phyloP scores from a whole-genome alignment of 2,797 vertebrate genomes.

The Chrosomus eos region DNA sequence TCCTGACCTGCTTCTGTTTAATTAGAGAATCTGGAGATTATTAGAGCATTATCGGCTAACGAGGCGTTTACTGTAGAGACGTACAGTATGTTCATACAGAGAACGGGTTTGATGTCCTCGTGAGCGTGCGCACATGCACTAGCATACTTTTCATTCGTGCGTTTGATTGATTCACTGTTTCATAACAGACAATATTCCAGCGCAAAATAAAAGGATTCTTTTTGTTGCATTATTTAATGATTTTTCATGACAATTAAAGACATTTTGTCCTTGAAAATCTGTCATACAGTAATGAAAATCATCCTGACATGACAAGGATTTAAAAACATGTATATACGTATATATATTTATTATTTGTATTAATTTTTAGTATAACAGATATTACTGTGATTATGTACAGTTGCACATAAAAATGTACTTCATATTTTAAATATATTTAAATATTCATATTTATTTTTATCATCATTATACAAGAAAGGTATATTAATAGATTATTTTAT shows the following conservation, averaged over 20 bases:
- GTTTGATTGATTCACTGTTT: neutral
- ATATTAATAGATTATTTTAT: too few species aligned
- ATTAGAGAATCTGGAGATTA: slow-evolving; percentile 1
- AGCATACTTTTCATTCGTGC: neutral
- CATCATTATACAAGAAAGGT: too few species aligned
- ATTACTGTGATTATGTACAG: neutral
- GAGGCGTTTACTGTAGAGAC: slow-evolving; percentile 3
- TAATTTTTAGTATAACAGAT: neutral
- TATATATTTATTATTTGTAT: neutral
- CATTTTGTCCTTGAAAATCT: neutral
- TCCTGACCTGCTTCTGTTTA: slow-evolving; percentile 21
- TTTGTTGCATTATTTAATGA: neutral
- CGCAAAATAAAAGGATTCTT: neutral
- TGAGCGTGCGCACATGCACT: neutral
- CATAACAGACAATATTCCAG: neutral
- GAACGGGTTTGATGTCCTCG: neutral
- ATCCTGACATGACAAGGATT: too few species aligned
- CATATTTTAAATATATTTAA: neutral
- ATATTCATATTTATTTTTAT: too few species aligned
- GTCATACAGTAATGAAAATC: neutral
- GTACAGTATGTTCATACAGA: neutral
- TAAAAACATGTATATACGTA: too few species aligned
- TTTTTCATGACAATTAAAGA: neutral
- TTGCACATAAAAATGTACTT: neutral
- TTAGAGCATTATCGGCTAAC: slow-evolving; percentile 18